Evolutionary conservation across 2,888 invertebrate genomes (phyloP).

Genomic region (Tromatobia lineatoria): DNA sequence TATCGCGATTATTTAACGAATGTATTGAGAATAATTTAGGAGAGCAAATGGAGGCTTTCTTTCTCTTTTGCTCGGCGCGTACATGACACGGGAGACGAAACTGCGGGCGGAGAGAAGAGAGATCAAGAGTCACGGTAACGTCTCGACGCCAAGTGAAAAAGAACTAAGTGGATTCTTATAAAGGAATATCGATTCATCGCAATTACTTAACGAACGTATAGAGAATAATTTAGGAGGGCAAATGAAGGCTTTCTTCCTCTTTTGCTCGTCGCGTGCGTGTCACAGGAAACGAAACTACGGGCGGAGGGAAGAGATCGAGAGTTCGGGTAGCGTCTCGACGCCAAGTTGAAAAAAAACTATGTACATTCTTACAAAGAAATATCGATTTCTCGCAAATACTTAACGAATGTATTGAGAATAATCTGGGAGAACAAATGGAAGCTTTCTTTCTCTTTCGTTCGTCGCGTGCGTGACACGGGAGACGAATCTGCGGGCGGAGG

Average conservation of each 20-base stretch:
- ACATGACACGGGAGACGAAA: conserved; percentile 58
- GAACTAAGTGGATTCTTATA: conserved; percentile 1
- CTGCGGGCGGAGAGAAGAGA: conserved; percentile 52
- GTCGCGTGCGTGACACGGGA: conserved; percentile 65
- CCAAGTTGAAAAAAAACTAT: too few relatives aligned
- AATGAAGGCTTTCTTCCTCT: not conserved
- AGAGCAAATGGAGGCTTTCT: not conserved
- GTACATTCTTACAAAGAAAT: conserved; percentile 15
- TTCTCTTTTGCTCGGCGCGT: conserved; percentile 49
- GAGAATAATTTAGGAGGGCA: conserved; percentile 6
- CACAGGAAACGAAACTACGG: conserved; percentile 47
- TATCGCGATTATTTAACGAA: conserved; percentile 3
- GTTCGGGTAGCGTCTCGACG: too few relatives aligned
- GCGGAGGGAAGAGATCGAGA: conserved; percentile 58
- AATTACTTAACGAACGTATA: not conserved
- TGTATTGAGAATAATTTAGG: conserved; percentile 14
- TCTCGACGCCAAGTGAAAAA: too few relatives aligned
- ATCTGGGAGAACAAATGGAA: not conserved
- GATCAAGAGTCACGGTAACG: too few relatives aligned
- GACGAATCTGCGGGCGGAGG: conserved; percentile 44
- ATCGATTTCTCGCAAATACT: conserved; percentile 22
- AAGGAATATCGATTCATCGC: conserved; percentile 22
- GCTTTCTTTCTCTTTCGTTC: not conserved
- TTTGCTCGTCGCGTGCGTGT: conserved; percentile 63
- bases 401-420: conserved; percentile 14